These are phyloP conservation scores for Edolisoma coerulescens DNA, from an alignment of 2,113 vertebrate species.

Conservation along the genomic window DNA sequence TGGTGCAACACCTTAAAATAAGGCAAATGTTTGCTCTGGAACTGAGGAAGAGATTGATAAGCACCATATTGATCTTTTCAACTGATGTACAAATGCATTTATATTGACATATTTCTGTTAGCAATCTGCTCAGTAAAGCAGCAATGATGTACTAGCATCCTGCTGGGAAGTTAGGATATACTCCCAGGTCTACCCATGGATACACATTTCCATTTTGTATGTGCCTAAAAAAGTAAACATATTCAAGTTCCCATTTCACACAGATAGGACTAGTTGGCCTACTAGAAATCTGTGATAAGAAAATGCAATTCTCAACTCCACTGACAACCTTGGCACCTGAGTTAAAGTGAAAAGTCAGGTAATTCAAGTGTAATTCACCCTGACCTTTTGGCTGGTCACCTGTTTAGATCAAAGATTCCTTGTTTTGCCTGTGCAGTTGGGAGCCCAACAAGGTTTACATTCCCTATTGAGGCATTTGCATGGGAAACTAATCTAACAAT, in stretches of 20 bases:
- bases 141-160: background rate
- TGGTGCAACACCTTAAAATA: conserved; percentile 48
- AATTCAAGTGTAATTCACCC: background rate
- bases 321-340: background rate
- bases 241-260: background rate
- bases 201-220: background rate
- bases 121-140: background rate
- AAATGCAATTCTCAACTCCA: background rate
- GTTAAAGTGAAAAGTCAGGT: background rate
- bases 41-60: background rate
- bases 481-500: background rate
- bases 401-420: background rate
- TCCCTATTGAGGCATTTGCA: background rate
- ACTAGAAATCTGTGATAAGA: background rate
- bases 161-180: background rate
- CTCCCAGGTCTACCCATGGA: background rate
- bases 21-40: conserved; percentile 4
- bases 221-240: background rate
- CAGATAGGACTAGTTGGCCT: background rate
- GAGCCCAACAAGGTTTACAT: background rate
- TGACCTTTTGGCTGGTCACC: background rate
- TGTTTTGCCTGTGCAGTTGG: background rate
- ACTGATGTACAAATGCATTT: background rate
- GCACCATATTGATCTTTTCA: background rate
- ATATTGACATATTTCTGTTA: background rate